These are phyloP conservation scores for Trichogramma pretiosum DNA, from an alignment of 1,140 invertebrate species.

Conservation along the genomic window DNA sequence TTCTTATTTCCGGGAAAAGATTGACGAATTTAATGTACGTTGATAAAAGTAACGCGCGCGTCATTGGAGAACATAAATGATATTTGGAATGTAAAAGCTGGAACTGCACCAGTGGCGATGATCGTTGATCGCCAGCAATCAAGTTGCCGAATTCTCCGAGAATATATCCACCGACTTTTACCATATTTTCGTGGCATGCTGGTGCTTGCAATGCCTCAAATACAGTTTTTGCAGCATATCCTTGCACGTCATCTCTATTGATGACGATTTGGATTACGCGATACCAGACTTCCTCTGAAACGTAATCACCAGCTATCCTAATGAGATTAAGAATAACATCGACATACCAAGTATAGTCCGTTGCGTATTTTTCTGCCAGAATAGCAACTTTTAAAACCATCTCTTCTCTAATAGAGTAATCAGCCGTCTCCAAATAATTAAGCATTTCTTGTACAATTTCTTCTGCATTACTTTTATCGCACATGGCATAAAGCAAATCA, in stretches of 20 bases:
- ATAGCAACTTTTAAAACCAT: slow-evolving; percentile 99
- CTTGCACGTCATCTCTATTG: slow-evolving; percentile 97
- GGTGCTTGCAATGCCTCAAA: slow-evolving; percentile 97
- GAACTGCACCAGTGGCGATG: slow-evolving; percentile 92
- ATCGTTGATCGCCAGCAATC: slow-evolving; percentile 96
- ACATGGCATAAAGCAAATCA: slow-evolving; percentile 99
- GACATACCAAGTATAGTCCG: slow-evolving; percentile 98
- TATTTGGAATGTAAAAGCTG: slow-evolving; percentile 96
- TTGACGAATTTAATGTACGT: slow-evolving; percentile 99
- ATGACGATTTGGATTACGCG: slow-evolving; percentile 99
- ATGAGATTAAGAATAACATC: slow-evolving; percentile 99
- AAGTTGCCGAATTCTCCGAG: slow-evolving; percentile 99
- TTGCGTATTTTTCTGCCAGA: slow-evolving; percentile 98
- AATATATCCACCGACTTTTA: slow-evolving; percentile 99
- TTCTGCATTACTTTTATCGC: slow-evolving; percentile 97
- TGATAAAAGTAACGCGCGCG: slow-evolving; percentile 88
- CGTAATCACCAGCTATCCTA: slow-evolving; percentile 98
- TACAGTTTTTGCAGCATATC: slow-evolving; percentile 98
- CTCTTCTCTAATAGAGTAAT: slow-evolving; percentile 99
- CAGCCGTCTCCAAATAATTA: slow-evolving; percentile 96
- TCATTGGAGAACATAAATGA: slow-evolving; percentile 94
- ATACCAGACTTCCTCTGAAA: slow-evolving; percentile 97
- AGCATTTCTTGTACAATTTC: slow-evolving; percentile 99
- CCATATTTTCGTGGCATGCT: slow-evolving; percentile 99
- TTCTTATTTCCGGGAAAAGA: slow-evolving; percentile 97